These are phyloP conservation scores for Phocides pigmalion DNA, from an alignment of 1,140 invertebrate species.

Conservation along the genomic window DNA sequence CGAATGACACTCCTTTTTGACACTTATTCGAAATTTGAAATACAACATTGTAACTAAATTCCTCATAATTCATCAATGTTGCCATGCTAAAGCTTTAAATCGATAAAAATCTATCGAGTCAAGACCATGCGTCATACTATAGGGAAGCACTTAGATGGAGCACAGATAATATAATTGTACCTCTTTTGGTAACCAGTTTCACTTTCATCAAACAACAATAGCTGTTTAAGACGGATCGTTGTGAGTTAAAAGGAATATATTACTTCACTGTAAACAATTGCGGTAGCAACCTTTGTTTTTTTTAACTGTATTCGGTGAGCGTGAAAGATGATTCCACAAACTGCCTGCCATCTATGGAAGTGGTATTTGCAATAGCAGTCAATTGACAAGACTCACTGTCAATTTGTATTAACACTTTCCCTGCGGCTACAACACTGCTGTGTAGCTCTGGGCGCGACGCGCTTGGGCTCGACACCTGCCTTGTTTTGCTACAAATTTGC, in stretches of 20 bases:
- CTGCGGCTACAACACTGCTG: too few relatives aligned
- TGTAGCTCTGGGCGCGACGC: too few relatives aligned
- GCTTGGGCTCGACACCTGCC: too few relatives aligned
- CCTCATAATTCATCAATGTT: too few relatives aligned
- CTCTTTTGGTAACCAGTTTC: slow-evolving; percentile 38
- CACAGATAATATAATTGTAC: slow-evolving; percentile 15
- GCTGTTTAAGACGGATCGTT: slow-evolving; percentile 7
- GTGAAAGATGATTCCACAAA: neutral
- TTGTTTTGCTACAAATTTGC: too few relatives aligned
- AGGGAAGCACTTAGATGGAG: neutral
- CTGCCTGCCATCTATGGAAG: too few relatives aligned
- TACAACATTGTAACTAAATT: too few relatives aligned
- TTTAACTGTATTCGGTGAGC: neutral
- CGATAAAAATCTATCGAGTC: neutral
- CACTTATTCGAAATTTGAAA: too few relatives aligned
- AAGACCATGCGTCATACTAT: neutral
- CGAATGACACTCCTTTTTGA: too few relatives aligned
- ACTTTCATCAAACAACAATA: slow-evolving; percentile 33
- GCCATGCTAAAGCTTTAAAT: neutral
- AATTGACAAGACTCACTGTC: neutral
- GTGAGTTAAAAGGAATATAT: slow-evolving; percentile 8
- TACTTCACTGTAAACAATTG: slow-evolving; percentile 22
- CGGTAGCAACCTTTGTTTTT: slow-evolving; percentile 6
- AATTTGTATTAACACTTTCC: too few relatives aligned
- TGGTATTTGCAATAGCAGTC: neutral